Conservation (phyloP, 2,888 invertebrate species). For the Drosophila neonasuta region DNA sequence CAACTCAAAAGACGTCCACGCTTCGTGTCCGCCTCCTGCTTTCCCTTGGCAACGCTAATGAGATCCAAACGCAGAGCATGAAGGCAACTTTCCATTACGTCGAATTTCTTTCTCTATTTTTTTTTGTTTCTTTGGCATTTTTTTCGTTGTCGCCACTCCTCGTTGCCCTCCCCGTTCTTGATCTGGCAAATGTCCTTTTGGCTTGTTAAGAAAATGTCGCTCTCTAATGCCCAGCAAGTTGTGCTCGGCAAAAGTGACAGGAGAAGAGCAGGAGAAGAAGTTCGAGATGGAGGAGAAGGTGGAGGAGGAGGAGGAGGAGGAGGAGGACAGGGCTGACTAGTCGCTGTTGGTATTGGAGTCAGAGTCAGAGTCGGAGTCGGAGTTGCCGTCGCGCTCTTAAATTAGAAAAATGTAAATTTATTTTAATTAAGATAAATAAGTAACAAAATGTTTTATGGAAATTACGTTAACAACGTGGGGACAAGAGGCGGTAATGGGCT, state of each 20-base stretch:
- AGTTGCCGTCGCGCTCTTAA: slow-evolving; percentile 73
- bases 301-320: slow-evolving; percentile 4
- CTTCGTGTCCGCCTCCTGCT: slow-evolving; percentile 20
- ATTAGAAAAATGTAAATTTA: slow-evolving; percentile 82
- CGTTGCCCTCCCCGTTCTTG: slow-evolving; percentile 25
- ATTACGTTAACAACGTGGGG: slow-evolving; percentile 79
- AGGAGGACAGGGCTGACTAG: slow-evolving; percentile 46
- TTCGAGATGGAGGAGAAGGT: background rate
- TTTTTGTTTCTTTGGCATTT: slow-evolving; percentile 23
- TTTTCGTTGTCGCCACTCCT: slow-evolving; percentile 23
- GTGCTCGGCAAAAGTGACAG: slow-evolving; percentile 31
- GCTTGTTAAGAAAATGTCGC: slow-evolving; percentile 76
- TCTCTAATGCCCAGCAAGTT: slow-evolving; percentile 68
- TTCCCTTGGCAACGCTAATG: slow-evolving; percentile 76
- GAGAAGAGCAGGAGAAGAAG: background rate
- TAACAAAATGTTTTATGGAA: slow-evolving; percentile 82
- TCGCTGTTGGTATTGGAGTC: slow-evolving; percentile 30
- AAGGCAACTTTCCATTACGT: slow-evolving; percentile 71
- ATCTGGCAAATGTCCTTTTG: slow-evolving; percentile 72
- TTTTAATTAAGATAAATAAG: slow-evolving; percentile 82
- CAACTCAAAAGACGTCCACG: slow-evolving; percentile 52
- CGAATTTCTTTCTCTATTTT: slow-evolving; percentile 42
- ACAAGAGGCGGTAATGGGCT: slow-evolving; percentile 54
- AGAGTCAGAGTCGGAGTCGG: slow-evolving; percentile 9
- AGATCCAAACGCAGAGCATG: slow-evolving; percentile 68